phyloP scores from a whole-genome alignment of 2,888 invertebrate genomes.

The Ametastegia equiseti region DNA sequence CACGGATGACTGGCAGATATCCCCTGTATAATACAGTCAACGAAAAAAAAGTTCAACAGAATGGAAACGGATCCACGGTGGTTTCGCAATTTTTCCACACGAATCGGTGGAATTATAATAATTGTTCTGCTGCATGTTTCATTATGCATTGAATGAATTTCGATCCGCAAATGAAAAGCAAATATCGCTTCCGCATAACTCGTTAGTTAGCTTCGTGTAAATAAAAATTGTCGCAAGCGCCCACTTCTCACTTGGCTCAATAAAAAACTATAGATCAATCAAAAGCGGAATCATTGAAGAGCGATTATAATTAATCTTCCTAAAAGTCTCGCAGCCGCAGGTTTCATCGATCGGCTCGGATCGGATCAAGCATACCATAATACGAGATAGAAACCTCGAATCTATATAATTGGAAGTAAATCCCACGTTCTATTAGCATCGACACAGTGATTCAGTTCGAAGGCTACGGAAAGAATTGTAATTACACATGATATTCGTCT shows the following conservation, averaged over 20 bases:
- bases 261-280: too few relatives aligned
- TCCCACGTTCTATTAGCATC: slow-evolving; percentile 8
- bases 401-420: background rate
- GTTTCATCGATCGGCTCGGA: background rate
- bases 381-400: background rate
- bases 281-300: background rate
- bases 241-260: too few relatives aligned
- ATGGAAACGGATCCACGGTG: background rate
- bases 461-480: background rate
- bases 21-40: background rate
- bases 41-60: background rate
- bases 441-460: background rate
- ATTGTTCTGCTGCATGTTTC: too few relatives aligned
- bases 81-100: background rate
- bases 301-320: background rate
- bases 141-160: too few relatives aligned
- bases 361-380: too few relatives aligned
- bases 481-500: too few relatives aligned
- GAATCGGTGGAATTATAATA: too few relatives aligned
- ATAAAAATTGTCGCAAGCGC: too few relatives aligned
- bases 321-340: background rate
- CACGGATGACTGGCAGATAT: background rate
- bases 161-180: too few relatives aligned
- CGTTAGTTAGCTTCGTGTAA: too few relatives aligned
- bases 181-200: too few relatives aligned